Conservation (phyloP, 2,888 invertebrate genomes). For the Orthosia gothica region DNA sequence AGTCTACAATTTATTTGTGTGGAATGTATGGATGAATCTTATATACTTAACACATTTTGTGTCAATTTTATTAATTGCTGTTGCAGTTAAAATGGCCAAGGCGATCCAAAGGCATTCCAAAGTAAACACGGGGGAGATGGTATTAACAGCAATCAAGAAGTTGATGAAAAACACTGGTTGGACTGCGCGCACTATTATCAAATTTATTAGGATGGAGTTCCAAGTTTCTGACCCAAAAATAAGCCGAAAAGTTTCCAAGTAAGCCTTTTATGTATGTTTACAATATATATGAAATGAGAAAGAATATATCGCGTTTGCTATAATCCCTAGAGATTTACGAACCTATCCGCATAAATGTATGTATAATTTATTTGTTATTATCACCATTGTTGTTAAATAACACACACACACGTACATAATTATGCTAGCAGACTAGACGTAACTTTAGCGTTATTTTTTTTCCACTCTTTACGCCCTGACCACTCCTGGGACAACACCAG, state of each 20-base stretch:
- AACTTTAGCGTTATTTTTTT: too few species aligned
- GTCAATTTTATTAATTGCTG: background rate
- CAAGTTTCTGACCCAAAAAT: slow-evolving; percentile 72
- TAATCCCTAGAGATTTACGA: background rate
- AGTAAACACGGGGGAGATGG: slow-evolving; percentile 76
- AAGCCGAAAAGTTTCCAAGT: slow-evolving; percentile 80
- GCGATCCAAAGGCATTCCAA: background rate
- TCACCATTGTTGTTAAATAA: background rate
- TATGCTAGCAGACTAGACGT: background rate
- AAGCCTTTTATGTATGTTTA: slow-evolving; percentile 9
- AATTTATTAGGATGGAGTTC: slow-evolving; percentile 82
- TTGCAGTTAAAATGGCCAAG: slow-evolving; percentile 55
- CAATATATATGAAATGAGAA: too few species aligned
- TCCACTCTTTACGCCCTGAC: too few species aligned
- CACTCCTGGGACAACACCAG: too few species aligned
- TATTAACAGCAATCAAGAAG: slow-evolving; percentile 80
- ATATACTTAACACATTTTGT: background rate
- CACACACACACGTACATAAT: background rate
- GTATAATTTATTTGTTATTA: background rate
- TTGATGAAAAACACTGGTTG: slow-evolving; percentile 82
- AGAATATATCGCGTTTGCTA: background rate
- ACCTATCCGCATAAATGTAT: background rate
- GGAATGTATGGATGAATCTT: background rate
- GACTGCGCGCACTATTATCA: slow-evolving; percentile 81
- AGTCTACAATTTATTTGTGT: background rate